Conservation (phyloP, 2,888 invertebrate species). For the Quadriops clusia region DNA sequence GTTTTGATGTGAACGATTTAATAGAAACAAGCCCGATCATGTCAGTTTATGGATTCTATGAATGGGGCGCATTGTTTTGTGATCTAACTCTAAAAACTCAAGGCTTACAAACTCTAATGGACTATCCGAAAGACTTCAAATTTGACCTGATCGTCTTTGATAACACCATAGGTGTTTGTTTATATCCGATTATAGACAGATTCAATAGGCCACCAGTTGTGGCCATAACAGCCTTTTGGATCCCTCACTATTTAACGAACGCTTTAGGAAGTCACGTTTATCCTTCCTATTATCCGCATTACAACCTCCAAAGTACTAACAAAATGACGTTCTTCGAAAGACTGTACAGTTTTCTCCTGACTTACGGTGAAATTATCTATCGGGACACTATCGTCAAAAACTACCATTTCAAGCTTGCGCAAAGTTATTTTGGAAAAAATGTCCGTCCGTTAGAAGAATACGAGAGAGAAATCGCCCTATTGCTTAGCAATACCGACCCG, state of each 20-base stretch:
- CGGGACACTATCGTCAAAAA: conserved; percentile 13
- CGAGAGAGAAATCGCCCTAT: conserved; percentile 22
- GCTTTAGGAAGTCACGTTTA: conserved; percentile 16
- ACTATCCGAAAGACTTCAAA: conserved; percentile 17
- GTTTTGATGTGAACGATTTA: conserved; percentile 11
- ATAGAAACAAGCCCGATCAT: conserved; percentile 8
- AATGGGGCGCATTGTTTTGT: conserved; percentile 14
- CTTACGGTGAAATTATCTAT: conserved; percentile 9
- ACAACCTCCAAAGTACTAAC: conserved; percentile 15
- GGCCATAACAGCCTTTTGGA: conserved; percentile 16
- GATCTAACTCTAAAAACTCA: conserved; percentile 13
- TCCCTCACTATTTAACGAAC: conserved; percentile 11
- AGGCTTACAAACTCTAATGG: conserved; percentile 13
- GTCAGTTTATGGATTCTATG: conserved; percentile 9
- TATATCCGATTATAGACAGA: conserved; percentile 17
- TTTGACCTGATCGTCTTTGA: conserved; percentile 21
- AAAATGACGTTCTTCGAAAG: conserved; percentile 21
- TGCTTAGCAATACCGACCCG: conserved; percentile 26
- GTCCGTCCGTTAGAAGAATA: conserved; percentile 19
- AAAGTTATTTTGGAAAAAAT: conserved; percentile 19
- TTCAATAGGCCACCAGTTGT: conserved; percentile 19
- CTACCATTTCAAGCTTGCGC: conserved; percentile 15
- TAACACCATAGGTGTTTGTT: conserved; percentile 13
- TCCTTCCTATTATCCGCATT: conserved; percentile 22
- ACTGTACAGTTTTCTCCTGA: conserved; percentile 16